Percentiles rank a stretch among this genome's conserved stretches.
Evolutionary conservation across 1,140 invertebrate genomes (phyloP).

Genomic region (Phocides pigmalion): DNA sequence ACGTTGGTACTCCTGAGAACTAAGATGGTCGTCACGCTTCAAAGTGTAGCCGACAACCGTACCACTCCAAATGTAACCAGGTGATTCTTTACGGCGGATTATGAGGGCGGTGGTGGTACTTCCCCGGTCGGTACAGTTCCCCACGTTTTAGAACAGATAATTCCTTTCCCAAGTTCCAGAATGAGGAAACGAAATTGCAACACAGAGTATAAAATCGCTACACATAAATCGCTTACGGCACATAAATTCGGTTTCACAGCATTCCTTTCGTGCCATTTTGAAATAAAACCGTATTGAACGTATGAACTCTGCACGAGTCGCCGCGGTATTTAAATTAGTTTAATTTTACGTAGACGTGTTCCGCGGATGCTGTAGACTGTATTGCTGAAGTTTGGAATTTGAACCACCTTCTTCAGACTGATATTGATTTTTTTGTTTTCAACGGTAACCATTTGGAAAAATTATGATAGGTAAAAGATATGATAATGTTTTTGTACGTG

Average conservation of each 20-base stretch:
- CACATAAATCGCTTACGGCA: slow-evolving; percentile 41
- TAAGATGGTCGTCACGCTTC: too few relatives aligned
- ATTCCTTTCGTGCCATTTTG: slow-evolving; percentile 51
- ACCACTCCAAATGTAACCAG: too few relatives aligned
- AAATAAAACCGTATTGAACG: slow-evolving; percentile 40
- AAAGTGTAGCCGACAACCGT: too few relatives aligned
- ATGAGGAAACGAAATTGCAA: not conserved
- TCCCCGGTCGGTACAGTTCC: too few relatives aligned
- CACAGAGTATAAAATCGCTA: not conserved
- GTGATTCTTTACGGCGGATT: too few relatives aligned
- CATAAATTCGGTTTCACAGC: slow-evolving; percentile 46
- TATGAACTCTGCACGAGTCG: slow-evolving; percentile 21
- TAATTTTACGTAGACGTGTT: slow-evolving; percentile 31
- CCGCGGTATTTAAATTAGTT: slow-evolving; percentile 40
- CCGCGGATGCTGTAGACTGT: slow-evolving; percentile 2
- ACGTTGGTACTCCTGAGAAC: too few relatives aligned
- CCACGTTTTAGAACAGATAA: too few relatives aligned
- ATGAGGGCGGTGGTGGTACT: too few relatives aligned
- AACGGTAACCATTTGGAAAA: not conserved
- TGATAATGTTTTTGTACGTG: too few relatives aligned
- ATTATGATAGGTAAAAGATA: too few relatives aligned
- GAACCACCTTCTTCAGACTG: not conserved
- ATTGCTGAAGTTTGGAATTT: slow-evolving; percentile 6
- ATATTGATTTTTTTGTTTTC: slow-evolving; percentile 1
- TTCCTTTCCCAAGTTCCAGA: too few relatives aligned